phyloP scores from a whole-genome alignment of 2,888 invertebrate species.

The Aspidiotus destructor region DNA sequence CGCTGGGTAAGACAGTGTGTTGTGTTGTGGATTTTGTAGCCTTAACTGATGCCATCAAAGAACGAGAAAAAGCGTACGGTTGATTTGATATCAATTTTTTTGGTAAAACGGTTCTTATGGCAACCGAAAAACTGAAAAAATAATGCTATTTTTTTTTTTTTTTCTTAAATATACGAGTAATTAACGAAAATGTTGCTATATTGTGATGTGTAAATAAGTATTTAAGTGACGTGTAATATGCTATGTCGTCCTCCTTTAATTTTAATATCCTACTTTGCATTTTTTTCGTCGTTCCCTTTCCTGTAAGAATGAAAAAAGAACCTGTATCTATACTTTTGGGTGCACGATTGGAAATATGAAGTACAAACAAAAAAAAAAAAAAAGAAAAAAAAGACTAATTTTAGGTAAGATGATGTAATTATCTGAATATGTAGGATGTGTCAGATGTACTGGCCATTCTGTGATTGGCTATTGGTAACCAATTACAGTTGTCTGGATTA shows the following conservation, averaged over 20 bases:
- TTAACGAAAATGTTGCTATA: constrained; percentile 22
- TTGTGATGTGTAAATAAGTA: constrained; percentile 30
- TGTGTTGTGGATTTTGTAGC: constrained; percentile 18
- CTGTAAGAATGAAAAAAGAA: constrained; percentile 7
- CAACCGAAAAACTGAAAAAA: constrained; percentile 23
- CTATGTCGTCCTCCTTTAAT: constrained; percentile 9
- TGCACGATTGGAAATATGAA: background rate
- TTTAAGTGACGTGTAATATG: constrained; percentile 23
- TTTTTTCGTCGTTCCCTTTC: background rate
- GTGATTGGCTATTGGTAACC: no score
- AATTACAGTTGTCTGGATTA: no score
- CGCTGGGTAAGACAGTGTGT: constrained; percentile 28
- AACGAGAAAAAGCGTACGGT: background rate
- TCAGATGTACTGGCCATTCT: no score
- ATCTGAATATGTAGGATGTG: no score
- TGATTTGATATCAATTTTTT: constrained; percentile 16
- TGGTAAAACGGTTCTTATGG: constrained; percentile 28
- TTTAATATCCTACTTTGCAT: constrained; percentile 16
- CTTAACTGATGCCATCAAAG: background rate
- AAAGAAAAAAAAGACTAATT: no score
- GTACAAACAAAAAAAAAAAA: no score
- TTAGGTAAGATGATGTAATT: no score
- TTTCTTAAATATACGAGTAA: background rate
- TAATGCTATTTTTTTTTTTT: constrained; percentile 24
- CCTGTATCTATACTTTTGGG: background rate